Evolutionary conservation across 2,888 invertebrate species (phyloP).

Genomic region (Andrena camellia): DNA sequence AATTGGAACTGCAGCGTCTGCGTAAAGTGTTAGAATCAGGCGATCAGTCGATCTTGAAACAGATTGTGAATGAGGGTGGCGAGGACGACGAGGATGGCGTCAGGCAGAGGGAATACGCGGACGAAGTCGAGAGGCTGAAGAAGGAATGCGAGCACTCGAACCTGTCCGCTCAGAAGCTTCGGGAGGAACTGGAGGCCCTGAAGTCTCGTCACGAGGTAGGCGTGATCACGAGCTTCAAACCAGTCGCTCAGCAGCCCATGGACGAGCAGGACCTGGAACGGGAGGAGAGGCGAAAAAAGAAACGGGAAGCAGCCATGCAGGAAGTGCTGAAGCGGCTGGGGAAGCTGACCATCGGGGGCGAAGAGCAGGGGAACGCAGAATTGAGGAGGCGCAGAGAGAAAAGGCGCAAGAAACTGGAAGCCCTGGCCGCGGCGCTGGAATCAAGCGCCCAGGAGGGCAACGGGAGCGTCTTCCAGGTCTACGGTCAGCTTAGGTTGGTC

Average conservation of each 20-base stretch:
- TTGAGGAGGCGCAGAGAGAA: conserved; percentile 76
- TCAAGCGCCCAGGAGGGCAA: conserved; percentile 80
- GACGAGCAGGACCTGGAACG: conserved; percentile 74
- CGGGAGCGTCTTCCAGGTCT: conserved; percentile 82
- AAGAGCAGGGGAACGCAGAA: conserved; percentile 80
- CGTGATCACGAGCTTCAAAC: not conserved
- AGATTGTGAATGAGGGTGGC: conserved; percentile 31
- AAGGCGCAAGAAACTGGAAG: conserved; percentile 79
- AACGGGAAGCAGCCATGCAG: conserved; percentile 81
- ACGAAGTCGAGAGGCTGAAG: conserved; percentile 76
- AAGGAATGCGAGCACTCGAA: conserved; percentile 80
- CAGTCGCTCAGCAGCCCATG: conserved; percentile 23
- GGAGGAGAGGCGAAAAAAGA: conserved; percentile 77
- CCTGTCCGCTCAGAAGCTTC: conserved; percentile 77
- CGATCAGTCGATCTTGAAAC: conserved; percentile 63
- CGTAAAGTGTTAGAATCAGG: conserved; percentile 86
- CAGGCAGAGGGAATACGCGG: conserved; percentile 61
- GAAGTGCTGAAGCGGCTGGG: conserved; percentile 82
- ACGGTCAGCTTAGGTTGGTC: conserved; percentile 80
- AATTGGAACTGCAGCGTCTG: conserved; percentile 92
- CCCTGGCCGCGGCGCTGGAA: conserved; percentile 81
- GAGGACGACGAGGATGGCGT: conserved; percentile 27
- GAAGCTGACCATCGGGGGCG: conserved; percentile 83
- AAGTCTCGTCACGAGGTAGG: conserved; percentile 70
- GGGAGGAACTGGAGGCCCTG: conserved; percentile 76